A percentile compares a stretch with the other conserved stretches of the same genome.
These are phyloP conservation scores for Zhuqinia jingwanae DNA, from an alignment of 2,888 invertebrate species.

Conservation along the genomic window DNA sequence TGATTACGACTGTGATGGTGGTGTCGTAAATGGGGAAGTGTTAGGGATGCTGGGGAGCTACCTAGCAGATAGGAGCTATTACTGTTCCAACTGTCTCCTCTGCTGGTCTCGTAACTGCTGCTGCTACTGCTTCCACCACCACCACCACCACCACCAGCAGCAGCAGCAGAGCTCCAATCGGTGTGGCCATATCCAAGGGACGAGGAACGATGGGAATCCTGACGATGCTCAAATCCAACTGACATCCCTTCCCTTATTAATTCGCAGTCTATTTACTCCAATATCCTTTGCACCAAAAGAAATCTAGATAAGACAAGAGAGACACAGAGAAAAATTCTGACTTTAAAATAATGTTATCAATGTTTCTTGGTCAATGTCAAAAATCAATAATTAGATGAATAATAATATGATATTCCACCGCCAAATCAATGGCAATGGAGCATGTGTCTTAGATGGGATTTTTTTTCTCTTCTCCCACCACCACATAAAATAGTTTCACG, in stretches of 20 bases:
- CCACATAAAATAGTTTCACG: neutral
- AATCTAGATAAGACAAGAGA: neutral
- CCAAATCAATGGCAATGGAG: constrained; percentile 26
- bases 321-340: neutral
- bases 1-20: constrained; percentile 72
- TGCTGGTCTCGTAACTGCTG: constrained; percentile 39
- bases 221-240: constrained; percentile 62
- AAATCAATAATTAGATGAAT: constrained; percentile 49
- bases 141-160: constrained; percentile 1
- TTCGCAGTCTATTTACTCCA: constrained; percentile 59
- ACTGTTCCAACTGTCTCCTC: constrained; percentile 37
- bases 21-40: constrained; percentile 73
- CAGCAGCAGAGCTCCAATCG: constrained; percentile 34
- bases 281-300: constrained; percentile 4
- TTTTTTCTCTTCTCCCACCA: neutral
- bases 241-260: constrained; percentile 51
- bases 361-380: constrained; percentile 48
- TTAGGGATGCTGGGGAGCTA: constrained; percentile 50
- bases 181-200: constrained; percentile 23
- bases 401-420: constrained; percentile 25
- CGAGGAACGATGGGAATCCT: constrained; percentile 18
- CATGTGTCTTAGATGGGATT: constrained; percentile 26
- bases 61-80: constrained; percentile 33
- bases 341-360: constrained; percentile 31
- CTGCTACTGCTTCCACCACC: constrained; percentile 1